These are phyloP conservation scores for Muntiacus reevesi DNA, from an alignment of 2,113 vertebrate species.

Conservation along the genomic window DNA sequence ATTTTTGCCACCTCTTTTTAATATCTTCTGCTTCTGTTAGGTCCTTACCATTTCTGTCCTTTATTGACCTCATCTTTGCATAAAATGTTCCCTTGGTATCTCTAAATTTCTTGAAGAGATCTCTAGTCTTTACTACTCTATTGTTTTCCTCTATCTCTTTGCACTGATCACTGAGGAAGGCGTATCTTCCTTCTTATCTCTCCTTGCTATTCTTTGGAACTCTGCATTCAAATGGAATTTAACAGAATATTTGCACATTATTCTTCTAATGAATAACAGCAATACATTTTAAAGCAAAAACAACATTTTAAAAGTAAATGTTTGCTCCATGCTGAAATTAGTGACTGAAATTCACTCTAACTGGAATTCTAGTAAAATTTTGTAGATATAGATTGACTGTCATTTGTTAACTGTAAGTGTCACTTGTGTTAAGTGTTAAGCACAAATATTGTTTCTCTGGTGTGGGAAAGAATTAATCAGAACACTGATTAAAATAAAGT, in stretches of 20 bases:
- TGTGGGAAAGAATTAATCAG: background rate
- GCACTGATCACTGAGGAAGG: background rate
- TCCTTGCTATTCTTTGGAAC: background rate
- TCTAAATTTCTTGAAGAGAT: background rate
- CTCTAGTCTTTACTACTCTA: background rate
- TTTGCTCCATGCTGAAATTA: background rate
- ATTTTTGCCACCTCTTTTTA: background rate
- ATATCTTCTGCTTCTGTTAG: background rate
- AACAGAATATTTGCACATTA: background rate
- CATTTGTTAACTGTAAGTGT: background rate
- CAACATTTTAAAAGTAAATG: background rate
- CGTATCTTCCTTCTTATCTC: background rate
- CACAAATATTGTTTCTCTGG: background rate
- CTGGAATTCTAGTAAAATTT: background rate
- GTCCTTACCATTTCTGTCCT: background rate
- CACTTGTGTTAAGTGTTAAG: no score
- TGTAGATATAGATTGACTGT: background rate
- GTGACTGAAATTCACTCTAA: background rate
- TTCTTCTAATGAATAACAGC: background rate
- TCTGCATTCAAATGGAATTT: background rate
- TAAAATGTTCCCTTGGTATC: background rate
- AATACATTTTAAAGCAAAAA: background rate
- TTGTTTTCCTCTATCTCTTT: background rate
- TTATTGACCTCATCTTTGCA: background rate
- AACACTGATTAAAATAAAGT: background rate